Conservation (phyloP, 1,140 invertebrate species). For the Gryllus bimaculatus region DNA sequence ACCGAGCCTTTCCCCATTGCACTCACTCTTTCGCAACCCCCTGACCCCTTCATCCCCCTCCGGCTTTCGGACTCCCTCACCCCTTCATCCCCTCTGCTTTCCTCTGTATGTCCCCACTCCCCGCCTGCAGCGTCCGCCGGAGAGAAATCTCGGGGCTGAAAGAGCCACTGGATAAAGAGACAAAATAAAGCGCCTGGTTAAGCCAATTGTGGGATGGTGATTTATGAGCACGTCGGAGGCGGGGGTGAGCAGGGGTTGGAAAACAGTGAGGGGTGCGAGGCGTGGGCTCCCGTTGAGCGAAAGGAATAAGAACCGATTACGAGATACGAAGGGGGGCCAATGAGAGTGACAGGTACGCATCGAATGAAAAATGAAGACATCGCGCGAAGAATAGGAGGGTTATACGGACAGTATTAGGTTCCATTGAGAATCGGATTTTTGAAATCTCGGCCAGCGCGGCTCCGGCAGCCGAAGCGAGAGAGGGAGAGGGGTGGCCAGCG, state of each 20-base stretch:
- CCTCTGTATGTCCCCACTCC: too few relatives aligned
- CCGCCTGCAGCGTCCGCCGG: too few relatives aligned
- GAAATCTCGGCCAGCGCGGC: too few relatives aligned
- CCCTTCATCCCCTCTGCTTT: too few relatives aligned
- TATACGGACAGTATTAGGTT: too few relatives aligned
- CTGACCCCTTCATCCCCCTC: too few relatives aligned
- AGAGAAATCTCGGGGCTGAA: background rate
- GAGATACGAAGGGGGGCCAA: background rate
- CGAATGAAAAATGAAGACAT: background rate
- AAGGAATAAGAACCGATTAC: background rate
- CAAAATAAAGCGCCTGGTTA: background rate
- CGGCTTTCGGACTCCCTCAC: too few relatives aligned
- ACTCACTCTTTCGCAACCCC: too few relatives aligned
- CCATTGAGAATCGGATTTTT: too few relatives aligned
- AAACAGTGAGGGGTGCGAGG: background rate
- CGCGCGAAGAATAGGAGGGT: background rate
- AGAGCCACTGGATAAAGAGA: background rate
- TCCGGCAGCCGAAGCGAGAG: too few relatives aligned
- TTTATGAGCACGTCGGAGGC: background rate
- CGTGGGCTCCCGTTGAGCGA: background rate
- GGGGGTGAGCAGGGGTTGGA: background rate
- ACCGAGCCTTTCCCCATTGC: too few relatives aligned
- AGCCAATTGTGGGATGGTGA: background rate
- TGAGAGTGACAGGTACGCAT: background rate
- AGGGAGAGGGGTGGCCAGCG: too few relatives aligned